A percentile compares a stretch with the other conserved stretches of the same genome.
These are phyloP conservation scores for Setophaga coronata DNA, from an alignment of 2,113 vertebrate species.

Conservation along the genomic window DNA sequence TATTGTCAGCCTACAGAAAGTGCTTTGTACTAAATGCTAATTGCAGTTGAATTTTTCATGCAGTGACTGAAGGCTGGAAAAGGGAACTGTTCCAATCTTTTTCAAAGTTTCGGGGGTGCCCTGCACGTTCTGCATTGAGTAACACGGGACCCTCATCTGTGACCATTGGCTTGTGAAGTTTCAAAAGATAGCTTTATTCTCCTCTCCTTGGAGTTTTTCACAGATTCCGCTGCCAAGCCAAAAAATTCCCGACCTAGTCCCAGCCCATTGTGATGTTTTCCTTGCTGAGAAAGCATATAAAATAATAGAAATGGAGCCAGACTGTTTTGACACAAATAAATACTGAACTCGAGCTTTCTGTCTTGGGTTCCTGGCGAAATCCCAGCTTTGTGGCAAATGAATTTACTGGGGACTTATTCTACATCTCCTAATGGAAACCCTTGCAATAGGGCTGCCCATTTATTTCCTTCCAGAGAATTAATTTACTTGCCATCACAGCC, in stretches of 20 bases:
- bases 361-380: background rate
- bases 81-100: constrained; percentile 6
- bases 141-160: background rate
- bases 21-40: constrained; percentile 7
- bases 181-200: constrained; percentile 41
- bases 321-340: background rate
- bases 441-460: background rate
- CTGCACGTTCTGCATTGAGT: constrained; percentile 8
- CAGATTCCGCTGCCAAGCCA: background rate
- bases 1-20: constrained; percentile 41
- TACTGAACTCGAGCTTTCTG: background rate
- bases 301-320: background rate
- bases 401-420: background rate
- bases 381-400: background rate
- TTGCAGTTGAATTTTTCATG: constrained; percentile 3
- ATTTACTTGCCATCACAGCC: constrained; percentile 18
- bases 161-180: background rate
- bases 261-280: background rate
- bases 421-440: background rate
- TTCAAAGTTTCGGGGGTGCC: constrained; percentile 31
- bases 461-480: background rate
- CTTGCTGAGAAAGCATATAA: background rate
- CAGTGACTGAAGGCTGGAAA: background rate
- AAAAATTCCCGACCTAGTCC: background rate
- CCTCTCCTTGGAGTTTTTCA: constrained; percentile 14